These are phyloP conservation scores for Embidobia sp. DNA, from an alignment of 2,888 invertebrate species.

Conservation along the genomic window DNA sequence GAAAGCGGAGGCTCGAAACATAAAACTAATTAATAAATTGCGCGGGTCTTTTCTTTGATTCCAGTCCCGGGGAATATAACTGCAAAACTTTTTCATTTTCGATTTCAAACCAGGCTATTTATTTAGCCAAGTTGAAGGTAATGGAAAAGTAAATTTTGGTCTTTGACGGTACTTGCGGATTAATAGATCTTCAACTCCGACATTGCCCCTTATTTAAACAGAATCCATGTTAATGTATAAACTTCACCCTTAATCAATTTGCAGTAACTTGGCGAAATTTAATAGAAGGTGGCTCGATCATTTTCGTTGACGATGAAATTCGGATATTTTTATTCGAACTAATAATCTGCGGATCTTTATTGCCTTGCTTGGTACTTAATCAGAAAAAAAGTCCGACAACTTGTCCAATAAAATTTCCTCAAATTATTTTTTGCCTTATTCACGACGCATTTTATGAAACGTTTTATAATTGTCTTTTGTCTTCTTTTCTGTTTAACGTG, in stretches of 20 bases:
- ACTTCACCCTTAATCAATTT: slow-evolving; percentile 55
- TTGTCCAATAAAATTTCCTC: too few relatives aligned
- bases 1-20: too few relatives aligned
- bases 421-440: too few relatives aligned
- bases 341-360: too few relatives aligned
- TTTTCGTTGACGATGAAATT: slow-evolving; percentile 2
- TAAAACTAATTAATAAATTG: slow-evolving; percentile 44
- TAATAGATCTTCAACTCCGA: slow-evolving; percentile 52
- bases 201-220: slow-evolving; percentile 52
- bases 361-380: too few relatives aligned
- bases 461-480: too few relatives aligned
- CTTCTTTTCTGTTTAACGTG: too few relatives aligned
- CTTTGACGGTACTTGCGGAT: slow-evolving; percentile 50
- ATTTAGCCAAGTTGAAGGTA: slow-evolving; percentile 43
- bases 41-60: slow-evolving; percentile 14
- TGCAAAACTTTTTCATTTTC: slow-evolving; percentile 51
- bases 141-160: slow-evolving; percentile 56
- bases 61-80: slow-evolving; percentile 36
- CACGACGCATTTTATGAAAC: too few relatives aligned
- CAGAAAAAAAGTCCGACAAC: too few relatives aligned
- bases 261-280: slow-evolving; percentile 27
- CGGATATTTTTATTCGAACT: too few relatives aligned
- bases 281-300: slow-evolving; percentile 24
- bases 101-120: slow-evolving; percentile 47
- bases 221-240: slow-evolving; percentile 42